Evolutionary conservation across 2,113 vertebrate species (phyloP).

Genomic region (Anser brachyrhynchus): DNA sequence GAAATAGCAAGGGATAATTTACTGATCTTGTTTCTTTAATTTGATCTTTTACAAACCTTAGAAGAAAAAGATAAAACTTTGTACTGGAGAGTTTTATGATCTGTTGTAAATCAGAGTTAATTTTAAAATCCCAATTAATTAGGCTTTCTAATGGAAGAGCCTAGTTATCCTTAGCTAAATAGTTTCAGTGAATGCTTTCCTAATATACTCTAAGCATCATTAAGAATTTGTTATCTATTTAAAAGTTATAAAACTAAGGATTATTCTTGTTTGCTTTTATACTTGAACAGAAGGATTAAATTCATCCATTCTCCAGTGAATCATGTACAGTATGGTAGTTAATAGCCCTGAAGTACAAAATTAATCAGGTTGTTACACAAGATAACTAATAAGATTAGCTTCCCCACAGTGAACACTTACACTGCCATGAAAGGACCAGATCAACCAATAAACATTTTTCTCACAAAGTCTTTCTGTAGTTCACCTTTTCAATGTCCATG

Average conservation of each 20-base stretch:
- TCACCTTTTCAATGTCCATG: background rate
- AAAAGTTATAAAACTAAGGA: slow-evolving; percentile 47
- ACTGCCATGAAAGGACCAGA: background rate
- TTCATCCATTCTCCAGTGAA: slow-evolving; percentile 34
- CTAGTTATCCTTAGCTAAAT: slow-evolving; percentile 37
- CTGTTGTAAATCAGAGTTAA: slow-evolving; percentile 30
- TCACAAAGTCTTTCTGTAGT: background rate
- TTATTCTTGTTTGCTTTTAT: slow-evolving; percentile 55
- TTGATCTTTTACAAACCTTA: background rate
- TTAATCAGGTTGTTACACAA: slow-evolving; percentile 44
- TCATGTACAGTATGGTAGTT: slow-evolving; percentile 16
- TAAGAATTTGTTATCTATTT: slow-evolving; percentile 53
- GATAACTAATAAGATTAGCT: slow-evolving; percentile 50
- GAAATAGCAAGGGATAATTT: background rate
- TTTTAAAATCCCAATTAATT: slow-evolving; percentile 51
- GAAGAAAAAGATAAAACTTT: slow-evolving; percentile 25
- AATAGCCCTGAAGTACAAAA: slow-evolving; percentile 57
- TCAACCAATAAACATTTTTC: background rate
- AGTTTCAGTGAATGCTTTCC: background rate
- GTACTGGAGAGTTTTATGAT: background rate
- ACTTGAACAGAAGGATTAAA: slow-evolving; percentile 55
- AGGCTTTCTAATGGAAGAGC: slow-evolving; percentile 20
- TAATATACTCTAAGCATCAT: slow-evolving; percentile 11
- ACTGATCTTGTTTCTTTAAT: background rate
- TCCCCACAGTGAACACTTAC: background rate